Evolutionary conservation across 2,113 vertebrate genomes (phyloP), one percentile per base, ranked within the genome.

Genomic region (Cavia aperea): DNA sequence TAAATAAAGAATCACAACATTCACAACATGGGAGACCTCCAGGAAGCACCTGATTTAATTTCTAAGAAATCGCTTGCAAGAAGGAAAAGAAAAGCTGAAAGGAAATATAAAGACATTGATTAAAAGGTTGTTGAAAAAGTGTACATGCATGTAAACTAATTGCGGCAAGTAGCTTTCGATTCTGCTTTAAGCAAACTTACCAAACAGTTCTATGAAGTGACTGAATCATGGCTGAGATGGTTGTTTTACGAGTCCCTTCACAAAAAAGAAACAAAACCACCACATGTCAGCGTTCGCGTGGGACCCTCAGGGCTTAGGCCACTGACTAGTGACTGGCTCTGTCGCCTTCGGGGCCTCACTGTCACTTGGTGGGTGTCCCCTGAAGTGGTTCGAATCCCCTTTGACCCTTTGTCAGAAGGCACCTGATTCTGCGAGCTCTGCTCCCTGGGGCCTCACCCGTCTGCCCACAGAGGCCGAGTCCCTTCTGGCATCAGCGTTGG

Each of bases 251-350:
- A 92, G 39, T 68, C 72, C n/a, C 93, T 16, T 94, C 77, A 89
- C 2, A 84, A 93, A 84, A 83, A 88, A 92, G 82, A 68, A 92
- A 85, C 79, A 68, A 94, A 93, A 60, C 78, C 81, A 81, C 70
- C 49, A 77, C 65, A 79, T 36, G 63, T 85, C 56, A 84, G 60
- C 79, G 10, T 87, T 81, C 90, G 66, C 73, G 23, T 31, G 63
- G 72, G 54, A 60, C 39, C 56, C 39, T 89, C 54, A 79, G 77
- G 88, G 51, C 51, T 88, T 92, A 31, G 92, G 36, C 85, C 77
- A 88, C 66, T 90, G 73, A 81, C 29, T 39, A 39, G 39, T 39
- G 39, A 39, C 39, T 39, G 39, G 39, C 39, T 39, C 39, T 39
- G 39, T 39, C 39, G 39, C 39, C 39, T 39, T 39, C 39, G 39